These are phyloP conservation scores for Euura saliciscinereae DNA, from an alignment of 1,140 invertebrate genomes.

Conservation along the genomic window DNA sequence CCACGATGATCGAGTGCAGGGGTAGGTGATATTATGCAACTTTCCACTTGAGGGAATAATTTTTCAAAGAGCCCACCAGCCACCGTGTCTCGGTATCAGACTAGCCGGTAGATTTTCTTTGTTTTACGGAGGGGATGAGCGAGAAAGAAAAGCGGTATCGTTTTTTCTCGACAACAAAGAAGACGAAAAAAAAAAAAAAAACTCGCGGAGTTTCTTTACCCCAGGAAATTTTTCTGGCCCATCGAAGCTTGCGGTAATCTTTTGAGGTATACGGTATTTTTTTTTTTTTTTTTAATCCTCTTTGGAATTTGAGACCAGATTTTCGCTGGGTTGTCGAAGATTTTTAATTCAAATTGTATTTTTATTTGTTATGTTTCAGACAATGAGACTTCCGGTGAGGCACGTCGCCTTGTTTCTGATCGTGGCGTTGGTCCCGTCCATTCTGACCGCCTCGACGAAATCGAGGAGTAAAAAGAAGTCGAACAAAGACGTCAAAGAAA, in stretches of 20 bases:
- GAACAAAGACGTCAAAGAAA: slow-evolving; percentile 30
- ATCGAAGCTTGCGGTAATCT: not conserved
- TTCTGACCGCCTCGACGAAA: slow-evolving; percentile 30
- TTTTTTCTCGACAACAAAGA: not conserved
- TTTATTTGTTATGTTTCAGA: not conserved
- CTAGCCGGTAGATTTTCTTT: slow-evolving; percentile 13
- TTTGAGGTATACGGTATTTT: too few relatives aligned
- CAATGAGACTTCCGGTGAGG: not conserved
- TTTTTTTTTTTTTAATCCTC: too few relatives aligned
- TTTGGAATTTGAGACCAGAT: too few relatives aligned
- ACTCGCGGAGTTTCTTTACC: not conserved
- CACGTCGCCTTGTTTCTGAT: slow-evolving; percentile 23
- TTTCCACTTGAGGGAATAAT: slow-evolving; percentile 49
- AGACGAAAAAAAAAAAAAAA: too few relatives aligned
- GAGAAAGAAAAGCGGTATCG: too few relatives aligned
- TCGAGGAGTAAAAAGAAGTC: slow-evolving; percentile 46
- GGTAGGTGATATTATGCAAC: slow-evolving; percentile 41
- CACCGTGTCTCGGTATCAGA: slow-evolving; percentile 24
- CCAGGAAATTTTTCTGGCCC: not conserved
- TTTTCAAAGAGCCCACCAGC: slow-evolving; percentile 43
- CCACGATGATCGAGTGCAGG: slow-evolving; percentile 25
- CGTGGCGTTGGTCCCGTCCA: slow-evolving; percentile 29
- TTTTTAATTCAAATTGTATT: too few relatives aligned
- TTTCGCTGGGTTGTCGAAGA: too few relatives aligned
- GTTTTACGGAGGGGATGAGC: not conserved